Evolutionary conservation across 1,140 invertebrate genomes (phyloP).

Genomic region (Apis cerana): DNA sequence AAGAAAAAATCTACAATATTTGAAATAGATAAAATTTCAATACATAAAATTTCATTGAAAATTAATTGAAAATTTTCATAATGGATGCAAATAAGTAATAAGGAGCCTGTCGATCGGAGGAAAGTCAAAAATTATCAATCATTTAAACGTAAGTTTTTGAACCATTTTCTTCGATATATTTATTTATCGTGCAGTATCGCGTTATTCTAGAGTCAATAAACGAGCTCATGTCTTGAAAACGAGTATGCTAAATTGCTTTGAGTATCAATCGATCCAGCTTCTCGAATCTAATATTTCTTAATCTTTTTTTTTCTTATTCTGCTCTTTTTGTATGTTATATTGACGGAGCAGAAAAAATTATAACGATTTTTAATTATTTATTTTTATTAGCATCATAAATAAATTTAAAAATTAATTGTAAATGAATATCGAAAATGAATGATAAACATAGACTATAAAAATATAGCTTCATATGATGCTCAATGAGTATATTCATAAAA

Average conservation of each 20-base stretch:
- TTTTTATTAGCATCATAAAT: too few species aligned
- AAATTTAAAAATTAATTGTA: too few species aligned
- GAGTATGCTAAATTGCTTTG: constrained; percentile 35
- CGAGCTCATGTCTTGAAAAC: constrained; percentile 38
- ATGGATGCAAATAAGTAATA: not conserved
- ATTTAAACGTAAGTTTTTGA: constrained; percentile 20
- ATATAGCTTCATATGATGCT: too few species aligned
- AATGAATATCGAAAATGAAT: too few species aligned
- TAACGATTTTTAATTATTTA: too few species aligned
- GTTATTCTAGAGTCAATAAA: constrained; percentile 54
- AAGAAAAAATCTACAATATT: too few species aligned
- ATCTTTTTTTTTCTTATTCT: not conserved
- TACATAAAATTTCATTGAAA: too few species aligned
- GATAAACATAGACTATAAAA: too few species aligned
- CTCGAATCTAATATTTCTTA: constrained; percentile 41
- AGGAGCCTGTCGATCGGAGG: not conserved
- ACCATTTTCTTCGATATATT: constrained; percentile 41
- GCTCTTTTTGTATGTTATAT: not conserved
- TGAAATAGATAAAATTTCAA: too few species aligned
- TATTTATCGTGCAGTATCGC: constrained; percentile 35
- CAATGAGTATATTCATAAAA: too few species aligned
- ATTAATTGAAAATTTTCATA: too few species aligned
- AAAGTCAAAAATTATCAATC: constrained; percentile 22
- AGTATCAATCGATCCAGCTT: constrained; percentile 48
- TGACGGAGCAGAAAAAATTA: too few species aligned